Percentiles rank a stretch among this genome's conserved stretches.
phyloP scores from a whole-genome alignment of 2,888 invertebrate species.

The Gryllus longicercus region DNA sequence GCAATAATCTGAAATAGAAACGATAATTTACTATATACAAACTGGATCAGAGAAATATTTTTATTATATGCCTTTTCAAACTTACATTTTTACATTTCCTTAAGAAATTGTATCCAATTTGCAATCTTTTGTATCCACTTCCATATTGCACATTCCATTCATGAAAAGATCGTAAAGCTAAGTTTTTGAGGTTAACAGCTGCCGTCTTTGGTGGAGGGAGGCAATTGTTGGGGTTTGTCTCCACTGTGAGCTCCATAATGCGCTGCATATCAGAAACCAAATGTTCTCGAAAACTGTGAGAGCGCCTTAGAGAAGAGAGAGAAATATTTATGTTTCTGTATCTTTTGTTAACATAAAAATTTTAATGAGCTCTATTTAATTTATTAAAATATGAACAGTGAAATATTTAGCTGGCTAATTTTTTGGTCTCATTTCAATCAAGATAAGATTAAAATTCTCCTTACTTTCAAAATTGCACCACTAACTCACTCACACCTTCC shows the following conservation, averaged over 20 bases:
- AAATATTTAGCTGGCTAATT: no score
- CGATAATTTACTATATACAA: no score
- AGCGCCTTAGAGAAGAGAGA: no score
- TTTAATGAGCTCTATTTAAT: no score
- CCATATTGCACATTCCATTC: slow-evolving; percentile 53
- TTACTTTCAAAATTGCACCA: no score
- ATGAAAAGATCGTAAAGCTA: slow-evolving; percentile 49
- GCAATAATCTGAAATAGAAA: no score
- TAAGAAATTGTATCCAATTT: slow-evolving; percentile 48
- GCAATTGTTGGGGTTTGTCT: slow-evolving; percentile 47
- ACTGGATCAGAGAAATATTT: background rate
- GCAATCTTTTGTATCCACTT: slow-evolving; percentile 49
- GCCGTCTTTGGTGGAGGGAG: slow-evolving; percentile 52
- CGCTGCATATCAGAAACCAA: slow-evolving; percentile 50
- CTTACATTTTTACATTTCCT: slow-evolving; percentile 40
- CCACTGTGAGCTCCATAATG: slow-evolving; percentile 50
- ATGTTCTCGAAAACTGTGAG: slow-evolving; percentile 51
- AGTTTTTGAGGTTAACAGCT: slow-evolving; percentile 48
- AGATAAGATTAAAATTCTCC: no score
- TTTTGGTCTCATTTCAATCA: no score
- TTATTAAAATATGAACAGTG: no score
- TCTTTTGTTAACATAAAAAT: no score
- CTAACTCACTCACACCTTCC: no score
- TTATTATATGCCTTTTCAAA: background rate
- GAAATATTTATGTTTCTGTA: background rate